These are phyloP conservation scores for Apotomis turbidana DNA, from an alignment of 2,888 invertebrate genomes.

Conservation along the genomic window DNA sequence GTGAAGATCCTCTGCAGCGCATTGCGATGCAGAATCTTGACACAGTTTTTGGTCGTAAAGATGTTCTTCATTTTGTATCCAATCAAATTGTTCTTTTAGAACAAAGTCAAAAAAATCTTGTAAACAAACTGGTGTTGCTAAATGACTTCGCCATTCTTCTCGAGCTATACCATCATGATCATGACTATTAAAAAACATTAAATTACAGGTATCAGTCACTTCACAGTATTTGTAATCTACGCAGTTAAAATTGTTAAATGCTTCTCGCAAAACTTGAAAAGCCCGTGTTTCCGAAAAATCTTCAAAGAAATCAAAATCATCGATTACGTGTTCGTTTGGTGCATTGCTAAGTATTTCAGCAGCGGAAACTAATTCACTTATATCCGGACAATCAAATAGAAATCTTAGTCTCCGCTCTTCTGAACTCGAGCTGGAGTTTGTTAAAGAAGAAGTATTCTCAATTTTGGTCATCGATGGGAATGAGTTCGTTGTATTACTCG, in stretches of 20 bases:
- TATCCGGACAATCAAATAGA: slow-evolving; percentile 74
- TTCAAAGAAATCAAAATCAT: slow-evolving; percentile 75
- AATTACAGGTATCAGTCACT: slow-evolving; percentile 70
- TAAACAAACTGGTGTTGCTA: slow-evolving; percentile 78
- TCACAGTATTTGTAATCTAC: slow-evolving; percentile 78
- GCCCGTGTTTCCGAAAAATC: slow-evolving; percentile 64
- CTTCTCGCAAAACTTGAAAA: slow-evolving; percentile 67
- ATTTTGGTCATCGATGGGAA: slow-evolving; percentile 63
- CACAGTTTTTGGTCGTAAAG: slow-evolving; percentile 61
- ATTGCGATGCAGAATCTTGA: slow-evolving; percentile 55
- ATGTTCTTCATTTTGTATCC: slow-evolving; percentile 75
- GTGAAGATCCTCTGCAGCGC: slow-evolving; percentile 53
- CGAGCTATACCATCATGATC: slow-evolving; percentile 68
- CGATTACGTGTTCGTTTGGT: slow-evolving; percentile 66
- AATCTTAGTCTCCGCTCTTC: slow-evolving; percentile 58
- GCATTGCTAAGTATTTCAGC: slow-evolving; percentile 67
- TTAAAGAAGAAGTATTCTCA: slow-evolving; percentile 51
- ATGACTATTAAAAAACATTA: slow-evolving; percentile 76
- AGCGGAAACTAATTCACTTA: slow-evolving; percentile 73
- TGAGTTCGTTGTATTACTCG: slow-evolving; percentile 51
- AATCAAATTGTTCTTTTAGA: slow-evolving; percentile 75
- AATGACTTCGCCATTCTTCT: slow-evolving; percentile 75
- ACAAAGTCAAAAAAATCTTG: slow-evolving; percentile 83
- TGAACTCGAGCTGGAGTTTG: slow-evolving; percentile 43
- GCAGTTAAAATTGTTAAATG: slow-evolving; percentile 71